Evolutionary conservation across 2,888 invertebrate genomes (phyloP), one percentile per base, ranked within the genome.

Genomic region (Oegoconia quadripuncta): DNA sequence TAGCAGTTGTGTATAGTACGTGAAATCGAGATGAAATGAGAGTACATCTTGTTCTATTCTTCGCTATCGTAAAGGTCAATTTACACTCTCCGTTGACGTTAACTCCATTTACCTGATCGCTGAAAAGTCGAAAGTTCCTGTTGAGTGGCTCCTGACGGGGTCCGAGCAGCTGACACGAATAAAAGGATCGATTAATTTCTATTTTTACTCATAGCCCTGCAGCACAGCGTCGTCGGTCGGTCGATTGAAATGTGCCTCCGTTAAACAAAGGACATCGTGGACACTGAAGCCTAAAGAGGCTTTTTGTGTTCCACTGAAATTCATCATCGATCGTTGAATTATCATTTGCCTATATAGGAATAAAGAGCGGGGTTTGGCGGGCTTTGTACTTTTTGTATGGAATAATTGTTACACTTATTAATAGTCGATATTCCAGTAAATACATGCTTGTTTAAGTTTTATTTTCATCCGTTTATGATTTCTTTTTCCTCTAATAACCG

Each of bases 101-200:
- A n/a, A n/a, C 23, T 23, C 23, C 3, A 23, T 23, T 9, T 28
- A 11, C 22, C 14, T 30, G 17, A 11, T 30, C n/a, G 11, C 17
- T 34, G 16, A 34, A 32, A 34, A 27, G 27, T 34, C 27, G 13
- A 18, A 18, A 1, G 17, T 27, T 17, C 27, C 25, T 34, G 33
- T 33, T 15, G 8, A 16, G 16, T 16, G 16, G n/a, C 16, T 16
- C 55, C 62, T 63, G 65, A 64, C 65, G 60, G 66, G 61, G 62
- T 71, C 67, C 61, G 63, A 74, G 55, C 72, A 71, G 72, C 68
- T 83, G 82, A 83, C 84, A 79, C 77, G 67, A 74, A 79, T 82
- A 77, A 77, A 71, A 68, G 74, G 74, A 86, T 86, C 86, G 86
- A 86, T 87, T 80, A 76, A 69, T 69, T 76, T 83, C 86, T 87